A percentile compares a stretch with the other conserved stretches of the same genome.
These are phyloP conservation scores for Acanthornis magna DNA, from an alignment of 2,797 vertebrate species.

Conservation along the genomic window DNA sequence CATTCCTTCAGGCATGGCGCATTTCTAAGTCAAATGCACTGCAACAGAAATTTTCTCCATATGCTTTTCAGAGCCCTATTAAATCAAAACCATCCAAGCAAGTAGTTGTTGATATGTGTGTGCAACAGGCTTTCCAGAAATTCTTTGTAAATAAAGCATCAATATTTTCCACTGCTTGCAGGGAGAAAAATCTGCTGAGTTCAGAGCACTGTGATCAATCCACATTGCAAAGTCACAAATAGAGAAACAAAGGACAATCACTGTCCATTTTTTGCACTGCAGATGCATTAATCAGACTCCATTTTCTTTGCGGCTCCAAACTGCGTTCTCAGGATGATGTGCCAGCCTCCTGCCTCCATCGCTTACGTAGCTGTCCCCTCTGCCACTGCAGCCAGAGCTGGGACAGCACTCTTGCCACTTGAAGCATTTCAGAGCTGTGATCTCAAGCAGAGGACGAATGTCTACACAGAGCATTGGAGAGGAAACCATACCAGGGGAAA, in stretches of 20 bases:
- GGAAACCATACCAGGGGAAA: background rate
- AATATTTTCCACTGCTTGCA: background rate
- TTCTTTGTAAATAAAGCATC: constrained; percentile 22
- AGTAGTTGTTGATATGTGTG: background rate
- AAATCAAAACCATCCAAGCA: constrained; percentile 45
- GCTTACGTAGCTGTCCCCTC: background rate
- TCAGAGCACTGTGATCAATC: constrained; percentile 9
- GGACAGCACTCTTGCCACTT: background rate
- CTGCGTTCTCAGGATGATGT: background rate
- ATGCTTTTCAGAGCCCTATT: constrained; percentile 23
- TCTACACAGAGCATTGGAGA: background rate
- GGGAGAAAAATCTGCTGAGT: constrained; percentile 46
- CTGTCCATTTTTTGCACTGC: background rate
- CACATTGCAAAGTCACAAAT: constrained; percentile 13
- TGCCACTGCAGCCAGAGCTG: background rate
- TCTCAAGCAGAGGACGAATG: background rate
- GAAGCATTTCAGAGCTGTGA: background rate
- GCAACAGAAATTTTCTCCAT: constrained; percentile 9
- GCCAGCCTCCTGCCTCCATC: background rate
- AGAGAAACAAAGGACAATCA: constrained; percentile 10
- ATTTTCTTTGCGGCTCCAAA: background rate
- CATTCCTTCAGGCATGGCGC: constrained; percentile 21
- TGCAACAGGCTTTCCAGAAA: constrained; percentile 53
- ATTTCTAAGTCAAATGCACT: background rate
- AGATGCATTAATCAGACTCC: background rate